Evolutionary conservation across 2,113 vertebrate genomes (phyloP), one percentile per base, ranked within the genome.

Genomic region (Dascyllus trimaculatus): DNA sequence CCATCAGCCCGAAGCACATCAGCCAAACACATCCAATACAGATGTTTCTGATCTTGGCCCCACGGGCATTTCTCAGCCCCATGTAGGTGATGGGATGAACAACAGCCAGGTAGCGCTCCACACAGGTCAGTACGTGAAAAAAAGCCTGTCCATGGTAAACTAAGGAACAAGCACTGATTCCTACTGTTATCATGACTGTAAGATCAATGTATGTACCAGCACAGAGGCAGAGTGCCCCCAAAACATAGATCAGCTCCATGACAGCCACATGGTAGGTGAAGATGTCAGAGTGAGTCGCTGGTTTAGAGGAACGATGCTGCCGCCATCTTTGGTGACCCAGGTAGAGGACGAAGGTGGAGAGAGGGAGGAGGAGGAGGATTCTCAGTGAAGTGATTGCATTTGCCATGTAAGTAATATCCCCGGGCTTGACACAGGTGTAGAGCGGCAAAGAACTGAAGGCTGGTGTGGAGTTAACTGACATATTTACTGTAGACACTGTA

Each of bases 21-120:
- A 80, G n/a, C 79, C 82, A 85, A n/a, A 69, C 62, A 2, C 75
- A 82, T 1, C 38, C 72, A 4, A n/a, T 48, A 56, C 3, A 24
- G 53, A 57, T n/a, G 21, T 70, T 72, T 7, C 73, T 68, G 15
- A 80, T 71, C 26, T 2, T 21, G 61, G 49, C 24, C 1, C 72
- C 53, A 0, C 2, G 5, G 0, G 2, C 7, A 19, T 26, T 17
- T 38, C 21, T 80, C 40, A 83, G 46, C 0, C n/a, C 14, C 49
- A 59, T 1, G 29, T 85, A 88, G n/a, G 26, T 63, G 68, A 85
- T 11, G 8, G 29, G 82, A 45, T 81, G 73, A 58, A 81, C 62
- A 1, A 72, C 78, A 3, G 78, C 83, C 51, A 85, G 8, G 77
- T 86, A 85, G 35, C 17, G 68, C 69, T 73, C 69, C 24, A 60